A percentile compares a stretch with the other conserved stretches of the same genome.
phyloP scores from a whole-genome alignment of 2,797 vertebrate genomes.

The Tapera naevia region DNA sequence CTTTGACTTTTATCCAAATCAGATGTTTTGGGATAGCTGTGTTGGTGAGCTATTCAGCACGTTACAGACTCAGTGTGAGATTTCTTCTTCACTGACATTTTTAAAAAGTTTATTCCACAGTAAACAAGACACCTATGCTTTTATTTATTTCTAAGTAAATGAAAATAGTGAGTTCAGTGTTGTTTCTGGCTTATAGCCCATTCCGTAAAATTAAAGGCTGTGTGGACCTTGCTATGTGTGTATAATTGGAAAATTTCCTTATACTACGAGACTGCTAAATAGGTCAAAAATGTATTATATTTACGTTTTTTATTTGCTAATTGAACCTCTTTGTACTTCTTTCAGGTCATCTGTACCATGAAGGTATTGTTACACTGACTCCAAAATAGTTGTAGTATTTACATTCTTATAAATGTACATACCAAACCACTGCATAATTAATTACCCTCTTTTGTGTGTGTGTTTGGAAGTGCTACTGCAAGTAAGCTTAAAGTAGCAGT shows the following conservation, averaged over 20 bases:
- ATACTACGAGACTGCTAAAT: not conserved
- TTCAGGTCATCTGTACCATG: not conserved
- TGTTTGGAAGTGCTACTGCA: not conserved
- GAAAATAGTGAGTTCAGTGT: not conserved
- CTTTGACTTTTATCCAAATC: not conserved
- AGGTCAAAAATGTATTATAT: not conserved
- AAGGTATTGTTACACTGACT: not conserved
- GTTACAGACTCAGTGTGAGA: not conserved
- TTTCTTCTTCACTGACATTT: not conserved
- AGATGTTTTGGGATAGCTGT: not conserved
- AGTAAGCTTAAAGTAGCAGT: not conserved
- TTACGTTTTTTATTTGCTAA: not conserved
- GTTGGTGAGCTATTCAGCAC: not conserved
- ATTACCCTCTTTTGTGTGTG: not conserved
- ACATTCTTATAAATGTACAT: not conserved
- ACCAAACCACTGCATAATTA: not conserved
- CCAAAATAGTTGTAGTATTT: not conserved
- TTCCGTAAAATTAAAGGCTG: not conserved
- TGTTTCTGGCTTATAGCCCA: not conserved
- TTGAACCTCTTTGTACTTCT: not conserved
- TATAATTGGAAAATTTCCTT: not conserved
- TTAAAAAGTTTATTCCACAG: not conserved
- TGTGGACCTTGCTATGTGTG: not conserved
- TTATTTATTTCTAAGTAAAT: not conserved
- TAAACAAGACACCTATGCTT: not conserved